A percentile compares a stretch with the other conserved stretches of the same genome.
These are phyloP conservation scores for Boloria selene DNA, from an alignment of 2,888 invertebrate species.

Conservation along the genomic window DNA sequence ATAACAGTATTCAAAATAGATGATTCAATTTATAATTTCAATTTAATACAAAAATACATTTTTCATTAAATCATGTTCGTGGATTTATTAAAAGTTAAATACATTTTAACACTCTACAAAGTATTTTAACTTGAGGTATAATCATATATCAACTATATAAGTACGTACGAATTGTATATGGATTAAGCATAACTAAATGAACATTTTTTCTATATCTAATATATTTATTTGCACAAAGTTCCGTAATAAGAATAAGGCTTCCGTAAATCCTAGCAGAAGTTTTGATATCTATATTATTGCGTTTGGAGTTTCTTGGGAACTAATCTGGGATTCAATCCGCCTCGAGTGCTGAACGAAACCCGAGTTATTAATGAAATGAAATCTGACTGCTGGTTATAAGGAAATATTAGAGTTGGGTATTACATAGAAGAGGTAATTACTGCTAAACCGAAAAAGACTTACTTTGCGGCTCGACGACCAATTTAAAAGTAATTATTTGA, in stretches of 20 bases:
- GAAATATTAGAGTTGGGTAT: not conserved
- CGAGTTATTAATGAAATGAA: constrained; percentile 34
- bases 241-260: constrained; percentile 10
- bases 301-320: constrained; percentile 18
- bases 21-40: too few species aligned
- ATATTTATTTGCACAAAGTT: not conserved
- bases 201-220: not conserved
- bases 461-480: too few species aligned
- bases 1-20: too few species aligned
- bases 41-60: too few species aligned
- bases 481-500: too few species aligned
- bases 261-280: constrained; percentile 12
- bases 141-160: not conserved
- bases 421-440: not conserved
- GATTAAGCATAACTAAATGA: not conserved
- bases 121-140: too few species aligned
- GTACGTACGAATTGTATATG: not conserved
- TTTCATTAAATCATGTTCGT: too few species aligned
- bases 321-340: constrained; percentile 29
- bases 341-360: constrained; percentile 12
- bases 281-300: constrained; percentile 25
- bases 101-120: too few species aligned
- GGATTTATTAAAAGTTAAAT: too few species aligned
- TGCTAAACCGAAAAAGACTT: not conserved
- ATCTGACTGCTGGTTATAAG: constrained; percentile 20